Base-by-base conservation (phyloP, 2,888 invertebrate species). In the Timema podura region DNA sequence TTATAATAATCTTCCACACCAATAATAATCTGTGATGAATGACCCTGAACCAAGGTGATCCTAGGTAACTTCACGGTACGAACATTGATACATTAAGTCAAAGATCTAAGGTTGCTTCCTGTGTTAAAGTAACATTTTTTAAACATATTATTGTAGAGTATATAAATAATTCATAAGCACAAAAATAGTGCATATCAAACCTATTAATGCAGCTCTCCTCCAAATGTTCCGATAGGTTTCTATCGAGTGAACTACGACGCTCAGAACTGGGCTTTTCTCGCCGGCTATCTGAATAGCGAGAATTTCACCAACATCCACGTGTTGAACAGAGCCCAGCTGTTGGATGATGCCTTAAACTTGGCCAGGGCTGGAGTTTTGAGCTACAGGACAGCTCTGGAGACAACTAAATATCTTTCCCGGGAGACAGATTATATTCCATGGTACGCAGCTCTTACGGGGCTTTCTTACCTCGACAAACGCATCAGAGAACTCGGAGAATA, bases 261-360 rank as follows among this genome's bases (percentile, higher is more conserved):
- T 51, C 79, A 78, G 48, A 88, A 88, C 77, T 88, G 88, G 88
- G 81, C 83, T 64, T 75, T 86, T 0, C 78, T 88, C 0, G 81
- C 80, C 64, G 75, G 80, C 8, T 85, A 85, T 0, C 77, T 88
- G 0, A 73, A 77, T 59, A 75, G 75, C 54, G 76, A 80, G 65
- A 45, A 64, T 11, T 78, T 83, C 0, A 75, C 78, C 3, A 80
- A 84, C 5, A 85, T 88, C 67, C 85, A 87, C 0, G 82, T 87
- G 0, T 81, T 87, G 5, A 87, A 88, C 48, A 84, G 89, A 68
- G 89, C 89, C 0, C 91, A 92, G 77, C 81, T 92, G 0, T 84
- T 93, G 8, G 90, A 91, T 77, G 92, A 93, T 77, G 87, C 89
- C 0, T 87, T 88, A 78, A 87, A 87, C 77, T 78, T 89, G 11